Evolutionary conservation across 1,140 invertebrate species (phyloP), one percentile per base, ranked within the genome.

Genomic region (Drosophila chauvacae): DNA sequence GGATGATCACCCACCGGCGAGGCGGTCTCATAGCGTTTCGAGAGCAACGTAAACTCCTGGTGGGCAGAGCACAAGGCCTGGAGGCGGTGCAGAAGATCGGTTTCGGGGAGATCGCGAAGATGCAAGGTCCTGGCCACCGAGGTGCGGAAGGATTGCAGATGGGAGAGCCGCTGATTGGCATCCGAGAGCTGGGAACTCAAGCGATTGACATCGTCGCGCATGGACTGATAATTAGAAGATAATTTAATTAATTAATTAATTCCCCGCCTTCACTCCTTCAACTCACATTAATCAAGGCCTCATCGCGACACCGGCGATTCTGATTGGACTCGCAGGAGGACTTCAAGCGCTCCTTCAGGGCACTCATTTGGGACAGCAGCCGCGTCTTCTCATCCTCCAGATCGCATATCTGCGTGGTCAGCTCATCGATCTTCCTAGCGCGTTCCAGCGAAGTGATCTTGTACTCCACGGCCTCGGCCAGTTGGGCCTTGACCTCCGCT

Each of bases 381-480:
- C 91, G 65, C 3, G 85, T 86, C 59, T 92, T 92, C 47, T 92
- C 92, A 44, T 90, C 85, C 70, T 93, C 92, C 56, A 92, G 48
- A 71, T 92, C 92, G 26, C 90, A 91, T 18, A 92, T 78, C 48
- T 91, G 90, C 26, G 78, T 81, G 77, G 97, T 96, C 2, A 97
- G 93, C 56, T 97, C 96, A 87, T 97, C 96, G 66, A 97, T 95
- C 93, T 97, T 97, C 39, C 96, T 94, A 0, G 96, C 96, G 23
- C 96, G 93, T 92, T 97, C 97, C 72, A 97, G 81, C 7, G 96
- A 95, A 16, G 96, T 95, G 79, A 97, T 96, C 96, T 97, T 97
- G 83, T 96, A 97, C 90, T 97, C 96, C 11, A 96, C 96, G 0
- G 96, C 96, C 92, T 97, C 96, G 0, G 95, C 95, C 13, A 97